Base-by-base conservation (phyloP, 2,797 vertebrate species). In the Rhinella marina region DNA sequence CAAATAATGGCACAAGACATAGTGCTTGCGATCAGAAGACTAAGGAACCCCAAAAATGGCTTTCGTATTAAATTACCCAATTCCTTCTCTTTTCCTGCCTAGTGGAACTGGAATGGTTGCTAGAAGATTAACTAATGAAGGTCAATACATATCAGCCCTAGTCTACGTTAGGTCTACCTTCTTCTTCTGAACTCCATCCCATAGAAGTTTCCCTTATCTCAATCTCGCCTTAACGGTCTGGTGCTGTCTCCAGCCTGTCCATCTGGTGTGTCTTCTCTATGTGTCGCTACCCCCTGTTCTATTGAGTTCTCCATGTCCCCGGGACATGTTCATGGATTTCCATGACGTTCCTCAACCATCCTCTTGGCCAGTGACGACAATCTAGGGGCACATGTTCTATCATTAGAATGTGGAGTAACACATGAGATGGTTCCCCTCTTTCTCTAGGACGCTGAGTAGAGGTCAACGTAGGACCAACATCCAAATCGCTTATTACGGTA, bases 241-340 rank as follows among this genome's bases (percentile, higher is more conserved):
- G 23, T 32, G 41, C 52, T 61, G 64, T 75, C 64, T 81, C 83
- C 27, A 73, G 48, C 52, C 52, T 68, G 56, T 68, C 70, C 23
- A 17, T 88, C 66, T 68, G 17, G 14, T 82, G 70, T 32, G 77
- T 76, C 88, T 17, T 59, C 27, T 76, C n/a, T 88, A 27, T 64
- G 68, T 48, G 79, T 59, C 29, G 16, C 78, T 82, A 76, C 72
- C 57, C 52, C 56, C 66, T 68, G 89, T 93, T 93, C 94, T 94
- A 93, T 93, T 93, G 93, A 92, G 80, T 77, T 92, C 91, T 93
- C 92, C 90, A 92, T 93, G 92, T 92, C 94, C 94, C 90, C 86
- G 0, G 92, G 93, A 91, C 90, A 84, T 16, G 75, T 92, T 86
- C 12, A 27, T 90, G 92, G 92, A 92, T 95, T 96, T 95, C 94